phyloP scores from a whole-genome alignment of 2,797 vertebrate genomes.

The Philypnodon macrostomus region DNA sequence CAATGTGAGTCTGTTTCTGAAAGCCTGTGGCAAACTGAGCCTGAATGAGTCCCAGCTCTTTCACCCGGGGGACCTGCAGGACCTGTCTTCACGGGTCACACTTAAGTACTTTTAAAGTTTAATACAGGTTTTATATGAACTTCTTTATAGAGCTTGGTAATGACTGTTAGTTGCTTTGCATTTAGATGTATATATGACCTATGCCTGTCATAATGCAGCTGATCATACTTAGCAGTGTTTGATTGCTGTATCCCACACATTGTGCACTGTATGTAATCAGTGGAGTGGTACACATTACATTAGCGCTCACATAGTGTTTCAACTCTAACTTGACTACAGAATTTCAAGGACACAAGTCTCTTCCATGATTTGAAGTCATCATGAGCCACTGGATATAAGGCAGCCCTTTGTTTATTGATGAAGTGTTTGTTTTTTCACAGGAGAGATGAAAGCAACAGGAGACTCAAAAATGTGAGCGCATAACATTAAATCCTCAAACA shows the following conservation, averaged over 20 bases:
- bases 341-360: background rate
- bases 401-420: background rate
- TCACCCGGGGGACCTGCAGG: constrained; percentile 94
- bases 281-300: constrained; percentile 42
- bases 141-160: background rate
- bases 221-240: background rate
- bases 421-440: constrained; percentile 62
- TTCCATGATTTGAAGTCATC: background rate
- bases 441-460: constrained; percentile 82
- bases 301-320: constrained; percentile 4
- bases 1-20: constrained; percentile 93
- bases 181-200: constrained; percentile 25
- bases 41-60: constrained; percentile 86
- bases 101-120: constrained; percentile 94
- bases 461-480: constrained; percentile 83
- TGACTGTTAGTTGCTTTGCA: constrained; percentile 48
- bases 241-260: background rate
- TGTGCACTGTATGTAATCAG: constrained; percentile 21
- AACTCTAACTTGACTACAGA: background rate
- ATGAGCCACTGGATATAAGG: background rate
- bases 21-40: constrained; percentile 86
- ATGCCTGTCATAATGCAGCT: constrained; percentile 24
- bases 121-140: too few relatives aligned
- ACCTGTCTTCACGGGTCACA: constrained; percentile 89
- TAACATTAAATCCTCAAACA: background rate